Evolutionary conservation across 2,797 vertebrate genomes (phyloP).

Genomic region (Geotria australis): DNA sequence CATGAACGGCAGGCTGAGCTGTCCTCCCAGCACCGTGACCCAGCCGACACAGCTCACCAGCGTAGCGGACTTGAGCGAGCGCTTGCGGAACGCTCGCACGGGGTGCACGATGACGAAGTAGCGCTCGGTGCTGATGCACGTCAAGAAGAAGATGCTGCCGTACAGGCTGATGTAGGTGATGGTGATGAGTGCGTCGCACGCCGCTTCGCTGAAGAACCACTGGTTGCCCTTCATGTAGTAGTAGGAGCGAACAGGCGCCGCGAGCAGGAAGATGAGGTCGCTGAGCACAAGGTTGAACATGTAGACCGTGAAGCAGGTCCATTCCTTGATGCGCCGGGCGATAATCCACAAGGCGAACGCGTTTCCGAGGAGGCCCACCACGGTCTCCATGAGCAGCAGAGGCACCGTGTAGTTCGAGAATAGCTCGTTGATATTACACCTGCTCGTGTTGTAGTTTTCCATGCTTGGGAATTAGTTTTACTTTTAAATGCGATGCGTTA

Average conservation of each 20-base stretch:
- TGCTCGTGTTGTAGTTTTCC: too few relatives aligned
- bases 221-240: slow-evolving; percentile 55
- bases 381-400: not conserved
- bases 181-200: slow-evolving; percentile 49
- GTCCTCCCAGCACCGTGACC: slow-evolving; percentile 23
- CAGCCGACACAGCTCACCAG: slow-evolving; percentile 29
- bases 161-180: slow-evolving; percentile 78
- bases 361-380: slow-evolving; percentile 44
- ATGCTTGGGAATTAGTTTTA: too few relatives aligned
- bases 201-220: slow-evolving; percentile 44
- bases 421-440: too few relatives aligned
- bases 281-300: slow-evolving; percentile 73
- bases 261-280: slow-evolving; percentile 50
- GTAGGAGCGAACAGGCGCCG: slow-evolving; percentile 55
- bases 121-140: slow-evolving; percentile 60
- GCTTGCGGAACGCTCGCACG: slow-evolving; percentile 21
- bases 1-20: slow-evolving; percentile 52
- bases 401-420: too few relatives aligned
- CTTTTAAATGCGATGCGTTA: too few relatives aligned
- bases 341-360: slow-evolving; percentile 46
- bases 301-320: slow-evolving; percentile 47
- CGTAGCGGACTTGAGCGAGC: slow-evolving; percentile 27
- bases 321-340: slow-evolving; percentile 44
- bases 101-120: slow-evolving; percentile 74
- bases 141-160: slow-evolving; percentile 77